These are phyloP conservation scores for Sparidentex hasta DNA, from an alignment of 2,797 vertebrate species.

Conservation along the genomic window DNA sequence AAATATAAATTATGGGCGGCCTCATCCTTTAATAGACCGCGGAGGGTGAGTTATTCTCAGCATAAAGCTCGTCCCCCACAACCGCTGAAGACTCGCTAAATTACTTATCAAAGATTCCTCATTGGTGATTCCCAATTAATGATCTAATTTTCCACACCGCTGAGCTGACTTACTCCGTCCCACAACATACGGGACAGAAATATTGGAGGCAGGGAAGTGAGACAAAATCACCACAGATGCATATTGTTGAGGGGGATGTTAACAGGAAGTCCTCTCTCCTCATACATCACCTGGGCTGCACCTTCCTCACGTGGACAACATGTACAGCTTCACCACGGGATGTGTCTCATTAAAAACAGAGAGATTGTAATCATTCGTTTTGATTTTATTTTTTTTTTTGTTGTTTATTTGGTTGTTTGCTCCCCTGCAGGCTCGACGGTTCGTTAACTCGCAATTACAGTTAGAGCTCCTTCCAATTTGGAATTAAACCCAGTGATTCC, in stretches of 20 bases:
- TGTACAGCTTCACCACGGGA: not conserved
- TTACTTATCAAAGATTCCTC: conserved; percentile 81
- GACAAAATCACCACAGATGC: conserved; percentile 70
- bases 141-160: conserved; percentile 84
- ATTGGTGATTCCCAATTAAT: conserved; percentile 84
- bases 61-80: conserved; percentile 54
- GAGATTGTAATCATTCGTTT: not conserved
- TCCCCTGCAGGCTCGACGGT: not conserved
- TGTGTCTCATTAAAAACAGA: not conserved
- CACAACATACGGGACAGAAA: conserved; percentile 78
- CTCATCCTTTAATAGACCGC: conserved; percentile 31
- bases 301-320: conserved; percentile 1
- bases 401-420: conserved; percentile 12
- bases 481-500: conserved; percentile 1
- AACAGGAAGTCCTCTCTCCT: conserved; percentile 26
- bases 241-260: conserved; percentile 65
- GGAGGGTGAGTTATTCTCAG: conserved; percentile 52
- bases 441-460: conserved; percentile 13
- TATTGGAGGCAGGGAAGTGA: conserved; percentile 70
- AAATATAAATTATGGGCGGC: conserved; percentile 4
- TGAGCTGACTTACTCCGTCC: conserved; percentile 72
- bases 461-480: not conserved
- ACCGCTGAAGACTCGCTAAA: conserved; percentile 65
- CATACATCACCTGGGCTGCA: not conserved
- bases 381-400: not conserved